These are phyloP conservation scores for Diogma glabrata DNA, from an alignment of 2,888 invertebrate species.

Conservation along the genomic window DNA sequence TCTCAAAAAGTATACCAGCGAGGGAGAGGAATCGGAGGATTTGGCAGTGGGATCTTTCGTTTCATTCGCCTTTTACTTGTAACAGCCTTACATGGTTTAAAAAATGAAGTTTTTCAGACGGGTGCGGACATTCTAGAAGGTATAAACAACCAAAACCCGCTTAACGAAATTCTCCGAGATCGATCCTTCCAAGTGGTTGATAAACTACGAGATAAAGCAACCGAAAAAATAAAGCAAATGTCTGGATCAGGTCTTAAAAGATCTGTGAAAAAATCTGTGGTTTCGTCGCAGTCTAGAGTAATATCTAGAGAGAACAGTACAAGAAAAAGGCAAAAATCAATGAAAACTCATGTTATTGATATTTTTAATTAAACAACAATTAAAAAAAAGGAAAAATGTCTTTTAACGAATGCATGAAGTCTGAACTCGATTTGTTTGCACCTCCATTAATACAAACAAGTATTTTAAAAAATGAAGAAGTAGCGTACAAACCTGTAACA, in stretches of 20 bases:
- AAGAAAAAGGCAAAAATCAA: background rate
- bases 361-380: background rate
- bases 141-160: too few species aligned
- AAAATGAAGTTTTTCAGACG: background rate
- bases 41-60: background rate
- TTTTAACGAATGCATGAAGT: slow-evolving; percentile 1
- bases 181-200: background rate
- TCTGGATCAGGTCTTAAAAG: background rate
- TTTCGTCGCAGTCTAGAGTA: background rate
- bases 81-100: background rate
- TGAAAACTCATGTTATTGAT: background rate
- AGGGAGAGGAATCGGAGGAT: background rate
- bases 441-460: background rate
- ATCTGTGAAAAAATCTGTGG: background rate
- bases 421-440: background rate
- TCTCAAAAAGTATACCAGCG: background rate
- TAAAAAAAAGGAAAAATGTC: background rate
- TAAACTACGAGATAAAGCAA: background rate
- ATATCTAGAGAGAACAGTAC: background rate
- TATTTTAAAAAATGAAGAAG: background rate
- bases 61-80: background rate
- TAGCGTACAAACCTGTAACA: background rate
- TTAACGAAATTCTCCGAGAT: background rate
- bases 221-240: background rate
- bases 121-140: background rate